Conservation (phyloP, 2,113 vertebrate genomes). For the Pollachius pollachius region DNA sequence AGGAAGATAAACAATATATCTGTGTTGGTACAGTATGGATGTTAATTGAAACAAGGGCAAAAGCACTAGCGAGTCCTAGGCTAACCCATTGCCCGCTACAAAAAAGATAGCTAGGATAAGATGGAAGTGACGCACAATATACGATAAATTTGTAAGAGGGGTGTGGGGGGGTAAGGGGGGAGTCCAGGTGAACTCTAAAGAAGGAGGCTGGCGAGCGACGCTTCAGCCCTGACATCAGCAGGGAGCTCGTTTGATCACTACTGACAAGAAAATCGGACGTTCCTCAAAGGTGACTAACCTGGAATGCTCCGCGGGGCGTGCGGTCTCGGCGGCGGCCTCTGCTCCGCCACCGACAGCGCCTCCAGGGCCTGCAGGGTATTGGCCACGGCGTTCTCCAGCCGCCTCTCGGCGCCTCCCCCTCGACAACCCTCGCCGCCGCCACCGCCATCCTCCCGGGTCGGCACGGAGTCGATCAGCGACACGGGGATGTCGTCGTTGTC, state of each 20-base stretch:
- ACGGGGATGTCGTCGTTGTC: slow-evolving; percentile 84
- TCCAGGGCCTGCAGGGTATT: slow-evolving; percentile 88
- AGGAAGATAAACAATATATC: too few species aligned
- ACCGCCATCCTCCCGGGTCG: slow-evolving; percentile 77
- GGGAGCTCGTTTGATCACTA: neutral
- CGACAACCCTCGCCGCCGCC: slow-evolving; percentile 43
- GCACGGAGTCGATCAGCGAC: slow-evolving; percentile 89
- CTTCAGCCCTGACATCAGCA: too few species aligned
- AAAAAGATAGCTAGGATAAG: too few species aligned
- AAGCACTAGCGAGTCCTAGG: too few species aligned
- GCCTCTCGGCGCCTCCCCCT: slow-evolving; percentile 68
- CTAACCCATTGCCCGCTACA: too few species aligned
- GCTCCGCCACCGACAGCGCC: slow-evolving; percentile 87
- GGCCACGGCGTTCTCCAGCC: slow-evolving; percentile 80
- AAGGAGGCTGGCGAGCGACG: too few species aligned
- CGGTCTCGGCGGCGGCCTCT: slow-evolving; percentile 65
- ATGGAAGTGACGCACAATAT: too few species aligned
- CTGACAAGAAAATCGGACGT: neutral
- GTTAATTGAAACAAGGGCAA: too few species aligned
- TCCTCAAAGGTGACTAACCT: slow-evolving; percentile 78
- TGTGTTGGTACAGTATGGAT: too few species aligned
- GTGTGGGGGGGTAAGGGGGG: too few species aligned
- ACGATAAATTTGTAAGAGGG: too few species aligned
- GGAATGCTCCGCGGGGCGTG: slow-evolving; percentile 81
- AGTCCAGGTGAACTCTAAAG: too few species aligned